These are phyloP conservation scores for Mastigias papua DNA, from an alignment of 30 jellyfish, hydroid and myxozoan genomes.

Conservation along the genomic window DNA sequence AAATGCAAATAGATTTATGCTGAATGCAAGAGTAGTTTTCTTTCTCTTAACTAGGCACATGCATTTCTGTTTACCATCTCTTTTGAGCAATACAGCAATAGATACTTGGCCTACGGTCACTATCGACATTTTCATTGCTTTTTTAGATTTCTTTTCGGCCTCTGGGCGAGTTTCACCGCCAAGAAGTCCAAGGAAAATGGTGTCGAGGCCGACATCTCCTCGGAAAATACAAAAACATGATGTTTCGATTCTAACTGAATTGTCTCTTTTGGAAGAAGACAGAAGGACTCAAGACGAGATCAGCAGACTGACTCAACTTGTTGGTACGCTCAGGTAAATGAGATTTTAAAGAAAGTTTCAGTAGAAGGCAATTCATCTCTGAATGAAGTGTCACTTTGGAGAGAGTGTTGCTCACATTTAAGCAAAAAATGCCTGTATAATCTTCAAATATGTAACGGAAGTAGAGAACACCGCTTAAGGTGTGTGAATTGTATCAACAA, in stretches of 20 bases:
- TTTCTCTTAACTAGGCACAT: too few relatives aligned
- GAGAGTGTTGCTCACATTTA: background rate
- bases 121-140: too few relatives aligned
- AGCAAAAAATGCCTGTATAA: background rate
- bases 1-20: too few relatives aligned
- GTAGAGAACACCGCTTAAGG: too few relatives aligned
- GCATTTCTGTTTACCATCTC: too few relatives aligned
- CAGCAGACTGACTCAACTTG: slow-evolving; percentile 49
- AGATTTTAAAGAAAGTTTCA: background rate
- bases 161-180: slow-evolving; percentile 57
- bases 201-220: slow-evolving; percentile 76
- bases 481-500: too few relatives aligned
- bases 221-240: slow-evolving; percentile 58
- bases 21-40: too few relatives aligned
- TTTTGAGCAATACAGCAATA: too few relatives aligned
- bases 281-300: slow-evolving; percentile 31
- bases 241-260: slow-evolving; percentile 46
- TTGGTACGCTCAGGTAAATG: slow-evolving; percentile 44
- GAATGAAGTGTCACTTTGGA: background rate
- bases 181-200: slow-evolving; percentile 54
- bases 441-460: too few relatives aligned
- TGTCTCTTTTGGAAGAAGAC: slow-evolving; percentile 33
- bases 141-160: slow-evolving; percentile 27
- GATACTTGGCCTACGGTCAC: too few relatives aligned
- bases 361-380: background rate